Evolutionary conservation across 2,113 vertebrate genomes (phyloP), one percentile per base, ranked within the genome.

Genomic region (Datnioides undecimradiatus): DNA sequence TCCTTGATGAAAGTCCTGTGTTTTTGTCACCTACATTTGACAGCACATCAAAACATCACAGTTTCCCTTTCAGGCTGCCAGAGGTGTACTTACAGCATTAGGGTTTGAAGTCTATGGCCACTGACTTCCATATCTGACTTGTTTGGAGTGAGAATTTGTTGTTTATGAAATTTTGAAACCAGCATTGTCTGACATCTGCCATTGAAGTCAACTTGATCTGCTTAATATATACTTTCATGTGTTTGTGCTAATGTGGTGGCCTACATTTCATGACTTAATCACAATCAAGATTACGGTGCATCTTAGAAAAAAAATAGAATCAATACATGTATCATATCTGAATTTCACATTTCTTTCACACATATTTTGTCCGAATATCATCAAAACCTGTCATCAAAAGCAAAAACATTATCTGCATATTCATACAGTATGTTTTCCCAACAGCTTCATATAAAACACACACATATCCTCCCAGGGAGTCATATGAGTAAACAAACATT

Each of bases 401-500:
- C 49, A 73, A 76, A 89, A 77, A 6, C 11, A 63, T 31, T 43
- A 64, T 78, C 34, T 76, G 16, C 80, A 87, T 71, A 69, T 84
- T 75, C 41, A 83, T 55, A 45, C 36, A 27, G 27, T 68, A 67
- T 71, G 67, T 76, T 67, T 80, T 81, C 51, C 59, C 33, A 71
- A 45, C 54, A 59, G 58, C 31, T 78, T 66, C 38, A 59, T n/a
- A 51, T 76, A 41, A 54, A 77, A 79, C 68, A 48, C 58, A 49
- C 62, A 57, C 40, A 57, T 17, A 73, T 72, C 43, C 57, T 81
- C 45, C 41, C 49, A 8, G 14, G 29, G 9, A 82, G 59, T 69
- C 66, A 62, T 69, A 52, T 17, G 41, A 79, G 68, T 85, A 90
- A 84, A 86, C 79, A 87, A 75, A 82, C 38, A 83, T 71, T 79